Evolutionary conservation across 1,140 invertebrate species (phyloP).

Genomic region (Drosophila pruinosa): DNA sequence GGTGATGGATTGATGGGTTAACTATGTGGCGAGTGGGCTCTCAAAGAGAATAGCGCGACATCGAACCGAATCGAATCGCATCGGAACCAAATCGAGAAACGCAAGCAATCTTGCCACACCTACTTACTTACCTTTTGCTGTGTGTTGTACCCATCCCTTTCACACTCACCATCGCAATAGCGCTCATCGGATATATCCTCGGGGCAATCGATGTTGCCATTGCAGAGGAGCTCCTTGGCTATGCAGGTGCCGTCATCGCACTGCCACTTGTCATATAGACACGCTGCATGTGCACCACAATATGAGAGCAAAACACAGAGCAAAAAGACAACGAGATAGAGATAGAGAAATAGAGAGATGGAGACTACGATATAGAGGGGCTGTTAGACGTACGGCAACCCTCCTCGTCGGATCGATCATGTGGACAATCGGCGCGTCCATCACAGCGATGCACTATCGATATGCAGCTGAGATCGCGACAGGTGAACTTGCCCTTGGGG

Average conservation of each 20-base stretch:
- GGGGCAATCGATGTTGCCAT: constrained; percentile 87
- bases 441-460: constrained; percentile 85
- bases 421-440: constrained; percentile 84
- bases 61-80: background rate
- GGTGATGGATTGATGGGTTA: background rate
- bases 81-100: no score
- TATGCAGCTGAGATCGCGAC: constrained; percentile 88
- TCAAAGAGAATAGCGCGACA: background rate
- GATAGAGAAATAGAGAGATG: background rate
- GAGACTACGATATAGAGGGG: background rate
- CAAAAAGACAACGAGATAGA: background rate
- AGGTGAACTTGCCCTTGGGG: constrained; percentile 85
- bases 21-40: background rate
- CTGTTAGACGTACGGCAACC: constrained; percentile 84
- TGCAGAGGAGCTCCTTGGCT: constrained; percentile 85
- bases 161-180: constrained; percentile 86
- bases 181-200: constrained; percentile 88
- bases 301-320: constrained; percentile 3
- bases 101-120: no score
- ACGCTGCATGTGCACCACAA: constrained; percentile 82
- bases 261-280: constrained; percentile 85
- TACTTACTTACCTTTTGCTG: constrained; percentile 21
- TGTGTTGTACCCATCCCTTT: background rate
- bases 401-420: constrained; percentile 85
- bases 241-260: constrained; percentile 87